Conservation (phyloP, 2,888 invertebrate genomes). For the Ctenicera cuprea region DNA sequence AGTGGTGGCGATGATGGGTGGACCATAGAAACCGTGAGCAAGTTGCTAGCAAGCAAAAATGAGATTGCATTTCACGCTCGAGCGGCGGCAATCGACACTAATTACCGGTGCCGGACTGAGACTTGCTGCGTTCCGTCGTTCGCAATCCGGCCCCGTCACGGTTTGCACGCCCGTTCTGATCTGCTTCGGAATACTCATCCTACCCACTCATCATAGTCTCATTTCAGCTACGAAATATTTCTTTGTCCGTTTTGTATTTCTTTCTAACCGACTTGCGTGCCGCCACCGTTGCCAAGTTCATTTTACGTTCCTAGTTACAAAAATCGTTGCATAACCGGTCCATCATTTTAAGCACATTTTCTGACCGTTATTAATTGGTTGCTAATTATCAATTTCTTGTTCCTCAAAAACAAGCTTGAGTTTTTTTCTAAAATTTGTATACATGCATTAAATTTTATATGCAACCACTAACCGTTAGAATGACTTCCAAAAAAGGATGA, state of each 20-base stretch:
- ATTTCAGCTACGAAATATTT: slow-evolving; percentile 42
- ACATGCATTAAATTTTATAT: no score
- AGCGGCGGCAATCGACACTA: slow-evolving; percentile 69
- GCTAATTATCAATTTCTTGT: not conserved
- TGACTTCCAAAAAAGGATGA: no score
- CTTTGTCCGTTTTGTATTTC: slow-evolving; percentile 38
- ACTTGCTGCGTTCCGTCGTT: slow-evolving; percentile 48
- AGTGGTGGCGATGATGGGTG: slow-evolving; percentile 22
- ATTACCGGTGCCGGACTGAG: slow-evolving; percentile 63
- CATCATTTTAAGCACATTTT: not conserved
- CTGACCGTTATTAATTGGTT: slow-evolving; percentile 15
- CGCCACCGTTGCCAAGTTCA: slow-evolving; percentile 12
- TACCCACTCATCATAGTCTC: slow-evolving; percentile 36
- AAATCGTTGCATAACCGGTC: slow-evolving; percentile 7
- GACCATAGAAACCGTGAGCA: slow-evolving; percentile 24
- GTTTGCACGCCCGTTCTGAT: slow-evolving; percentile 54
- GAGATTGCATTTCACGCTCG: slow-evolving; percentile 70
- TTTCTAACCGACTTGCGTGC: slow-evolving; percentile 25
- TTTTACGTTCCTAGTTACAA: not conserved
- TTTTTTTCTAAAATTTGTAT: no score
- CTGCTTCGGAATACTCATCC: slow-evolving; percentile 40
- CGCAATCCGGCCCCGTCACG: slow-evolving; percentile 54
- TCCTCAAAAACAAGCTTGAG: not conserved
- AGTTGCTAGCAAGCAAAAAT: slow-evolving; percentile 58
- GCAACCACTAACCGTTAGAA: no score